Percentiles rank a stretch among this genome's conserved stretches.
Evolutionary conservation across 2,113 vertebrate species (phyloP).

Genomic region (Lipotes vexillifer): DNA sequence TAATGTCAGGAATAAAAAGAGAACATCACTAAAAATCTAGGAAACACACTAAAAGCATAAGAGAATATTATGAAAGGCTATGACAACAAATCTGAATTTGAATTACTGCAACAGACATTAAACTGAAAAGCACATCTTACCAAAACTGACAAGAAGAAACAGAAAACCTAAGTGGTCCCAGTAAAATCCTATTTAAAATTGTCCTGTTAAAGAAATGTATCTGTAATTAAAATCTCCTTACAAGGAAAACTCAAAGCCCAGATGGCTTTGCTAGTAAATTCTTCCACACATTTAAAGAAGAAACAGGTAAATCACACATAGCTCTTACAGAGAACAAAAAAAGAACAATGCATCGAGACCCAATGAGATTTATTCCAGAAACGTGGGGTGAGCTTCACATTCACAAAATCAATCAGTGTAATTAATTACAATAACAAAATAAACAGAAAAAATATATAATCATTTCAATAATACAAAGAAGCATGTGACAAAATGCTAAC

Average conservation of each 20-base stretch:
- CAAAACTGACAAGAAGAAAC: not conserved
- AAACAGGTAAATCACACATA: no score
- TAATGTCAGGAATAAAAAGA: no score
- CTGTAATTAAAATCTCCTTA: not conserved
- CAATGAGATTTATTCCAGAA: not conserved
- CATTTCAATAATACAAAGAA: not conserved
- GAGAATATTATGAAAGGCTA: accelerated
- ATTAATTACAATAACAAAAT: not conserved
- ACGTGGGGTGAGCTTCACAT: no score
- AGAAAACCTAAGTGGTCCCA: accelerated
- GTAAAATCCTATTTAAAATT: no score
- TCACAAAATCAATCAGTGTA: not conserved
- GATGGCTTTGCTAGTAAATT: not conserved
- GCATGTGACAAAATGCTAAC: not conserved
- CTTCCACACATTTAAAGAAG: not conserved
- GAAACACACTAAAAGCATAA: no score
- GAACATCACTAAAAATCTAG: not conserved
- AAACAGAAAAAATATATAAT: not conserved
- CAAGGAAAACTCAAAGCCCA: not conserved
- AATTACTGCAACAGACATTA: not conserved
- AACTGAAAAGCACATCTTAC: not conserved
- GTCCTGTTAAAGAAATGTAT: no score
- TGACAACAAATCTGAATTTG: not conserved
- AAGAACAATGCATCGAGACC: no score
- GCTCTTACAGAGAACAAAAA: not conserved